phyloP scores from a whole-genome alignment of 92 coral and sea anemone species.

The Porites lobata region DNA sequence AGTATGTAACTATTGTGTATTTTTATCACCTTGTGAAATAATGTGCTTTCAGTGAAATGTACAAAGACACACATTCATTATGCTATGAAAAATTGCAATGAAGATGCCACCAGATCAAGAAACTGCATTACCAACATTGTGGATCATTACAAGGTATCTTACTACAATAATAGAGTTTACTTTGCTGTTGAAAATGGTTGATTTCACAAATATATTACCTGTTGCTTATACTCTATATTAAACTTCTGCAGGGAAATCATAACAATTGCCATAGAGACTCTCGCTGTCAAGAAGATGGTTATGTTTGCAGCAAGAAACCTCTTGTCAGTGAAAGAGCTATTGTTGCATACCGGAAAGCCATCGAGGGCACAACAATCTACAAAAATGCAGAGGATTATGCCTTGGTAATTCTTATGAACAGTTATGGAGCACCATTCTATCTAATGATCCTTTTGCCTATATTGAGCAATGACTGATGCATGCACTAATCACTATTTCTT shows the following conservation, averaged over 20 bases:
- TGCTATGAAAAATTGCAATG: slow-evolving; percentile 49
- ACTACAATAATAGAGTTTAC: no score
- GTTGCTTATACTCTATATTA: no score
- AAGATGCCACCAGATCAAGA: slow-evolving; percentile 22
- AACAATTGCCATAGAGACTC: not conserved
- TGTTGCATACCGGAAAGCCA: not conserved
- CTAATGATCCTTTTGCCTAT: no score
- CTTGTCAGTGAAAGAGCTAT: not conserved
- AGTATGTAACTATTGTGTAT: not conserved
- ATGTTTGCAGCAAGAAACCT: not conserved
- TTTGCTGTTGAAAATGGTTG: no score
- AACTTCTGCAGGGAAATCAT: not conserved
- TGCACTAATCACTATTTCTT: no score
- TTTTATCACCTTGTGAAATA: not conserved
- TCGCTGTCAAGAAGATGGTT: not conserved
- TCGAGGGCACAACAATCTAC: not conserved
- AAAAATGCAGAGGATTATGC: slow-evolving; percentile 24
- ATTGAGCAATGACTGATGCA: no score
- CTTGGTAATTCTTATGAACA: not conserved
- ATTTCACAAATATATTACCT: no score
- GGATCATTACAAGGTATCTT: slow-evolving; percentile 23
- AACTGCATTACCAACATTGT: slow-evolving; percentile 31
- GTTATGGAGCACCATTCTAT: no score
- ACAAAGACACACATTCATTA: slow-evolving; percentile 9
- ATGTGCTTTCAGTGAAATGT: slow-evolving; percentile 10